Evolutionary conservation across 2,113 vertebrate species (phyloP), one percentile per base, ranked within the genome.

Genomic region (Phalacrocorax pelagicus): DNA sequence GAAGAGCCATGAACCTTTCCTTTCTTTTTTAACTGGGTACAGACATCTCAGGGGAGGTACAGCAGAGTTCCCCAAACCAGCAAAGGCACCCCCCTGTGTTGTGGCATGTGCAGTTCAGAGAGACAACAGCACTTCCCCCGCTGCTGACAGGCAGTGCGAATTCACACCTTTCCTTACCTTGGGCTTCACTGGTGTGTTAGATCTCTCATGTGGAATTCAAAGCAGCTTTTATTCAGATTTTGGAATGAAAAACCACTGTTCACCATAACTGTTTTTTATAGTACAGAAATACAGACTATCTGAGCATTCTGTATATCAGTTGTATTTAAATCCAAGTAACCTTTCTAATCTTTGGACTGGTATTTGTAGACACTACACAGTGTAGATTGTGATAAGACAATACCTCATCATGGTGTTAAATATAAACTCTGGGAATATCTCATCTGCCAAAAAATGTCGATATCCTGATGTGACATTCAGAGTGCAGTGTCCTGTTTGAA

Each of bases 301-400:
- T 95, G 62, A 95, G 71, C 81, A 49, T 96, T 90, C 93, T 90
- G 75, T 94, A 40, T 94, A 62, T 96, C 65, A 79, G 66, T 90
- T 95, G 58, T 34, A 58, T 96, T 96, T 96, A 97, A 90, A 93
- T 96, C 13, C n/a, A 97, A 91, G 44, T 75, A 93, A 69, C 52
- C 70, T 97, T 95, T 95, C 87, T 95, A 73, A 79, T 94, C 59
- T 96, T 79, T 91, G 65, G 82, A 62, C 66, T 62, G 88, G 71
- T 93, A 38, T 83, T 78, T 87, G 74, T 90, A 94, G 90, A 88
- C 79, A 78, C 79, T 86, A 86, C 75, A 66, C 44, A 47, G 36
- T 80, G 57, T 83, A 81, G 94, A 40, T 74, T 72, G 70, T 92
- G 58, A 73, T 72, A 88, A 96, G 88, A 81, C 94, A 86, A 24